Evolutionary conservation across 2,797 vertebrate species (phyloP).

Genomic region (Dryobates pubescens): DNA sequence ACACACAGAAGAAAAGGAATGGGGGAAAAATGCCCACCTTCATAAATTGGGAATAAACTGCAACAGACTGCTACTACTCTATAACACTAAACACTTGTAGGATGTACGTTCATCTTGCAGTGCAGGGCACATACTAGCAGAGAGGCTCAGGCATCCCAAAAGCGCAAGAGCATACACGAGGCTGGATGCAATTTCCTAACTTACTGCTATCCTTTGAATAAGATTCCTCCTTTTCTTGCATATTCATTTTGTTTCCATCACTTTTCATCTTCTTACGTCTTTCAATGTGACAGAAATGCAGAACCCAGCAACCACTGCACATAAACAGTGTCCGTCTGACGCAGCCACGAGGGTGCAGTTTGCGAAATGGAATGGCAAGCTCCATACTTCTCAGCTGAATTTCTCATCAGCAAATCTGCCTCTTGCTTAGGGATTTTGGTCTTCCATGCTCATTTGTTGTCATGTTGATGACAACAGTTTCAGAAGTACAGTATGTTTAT

Average conservation of each 20-base stretch:
- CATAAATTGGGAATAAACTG: background rate
- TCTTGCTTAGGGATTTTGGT: slow-evolving; percentile 32
- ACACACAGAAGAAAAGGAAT: background rate
- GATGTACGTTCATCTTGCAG: background rate
- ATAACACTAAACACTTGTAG: background rate
- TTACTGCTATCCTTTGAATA: background rate
- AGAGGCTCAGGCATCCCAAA: background rate
- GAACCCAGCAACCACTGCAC: background rate
- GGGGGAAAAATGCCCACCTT: background rate
- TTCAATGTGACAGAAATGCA: background rate
- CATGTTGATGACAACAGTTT: slow-evolving; percentile 69
- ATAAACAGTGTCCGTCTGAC: background rate
- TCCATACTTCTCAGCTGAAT: background rate
- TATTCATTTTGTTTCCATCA: background rate
- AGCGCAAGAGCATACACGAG: background rate
- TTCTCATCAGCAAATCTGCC: slow-evolving; percentile 16
- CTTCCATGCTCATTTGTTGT: slow-evolving; percentile 51
- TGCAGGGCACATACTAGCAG: background rate
- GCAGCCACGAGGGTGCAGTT: background rate
- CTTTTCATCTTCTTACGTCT: background rate
- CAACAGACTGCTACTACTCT: background rate
- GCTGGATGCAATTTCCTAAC: background rate
- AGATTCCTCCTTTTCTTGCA: background rate
- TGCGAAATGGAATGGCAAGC: background rate
- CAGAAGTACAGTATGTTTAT: slow-evolving; percentile 71